Conservation (phyloP, 2,888 invertebrate species). For the Phyto melanocephala region DNA sequence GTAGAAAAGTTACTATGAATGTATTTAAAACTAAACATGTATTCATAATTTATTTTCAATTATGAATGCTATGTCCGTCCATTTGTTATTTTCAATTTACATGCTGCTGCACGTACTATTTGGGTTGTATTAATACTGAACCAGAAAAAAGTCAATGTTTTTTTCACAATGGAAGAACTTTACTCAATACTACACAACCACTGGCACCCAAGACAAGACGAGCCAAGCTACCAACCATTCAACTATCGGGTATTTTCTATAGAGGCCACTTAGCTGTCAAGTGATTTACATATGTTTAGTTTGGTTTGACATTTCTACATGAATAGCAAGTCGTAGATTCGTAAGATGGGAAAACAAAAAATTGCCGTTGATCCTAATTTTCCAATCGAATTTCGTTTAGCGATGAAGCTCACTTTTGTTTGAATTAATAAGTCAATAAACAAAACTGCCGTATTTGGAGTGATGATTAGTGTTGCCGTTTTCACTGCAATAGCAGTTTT, state of each 20-base stretch:
- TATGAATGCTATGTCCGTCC: neutral
- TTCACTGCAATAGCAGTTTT: too few relatives aligned
- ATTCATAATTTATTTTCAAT: slow-evolving; percentile 27
- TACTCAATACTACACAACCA: slow-evolving; percentile 10
- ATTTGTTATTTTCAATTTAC: slow-evolving; percentile 3
- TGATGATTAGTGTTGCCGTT: too few relatives aligned
- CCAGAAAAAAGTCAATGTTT: slow-evolving; percentile 5
- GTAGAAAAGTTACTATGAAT: neutral
- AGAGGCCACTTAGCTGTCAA: too few relatives aligned
- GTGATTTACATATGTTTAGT: too few relatives aligned
- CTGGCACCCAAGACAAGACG: neutral
- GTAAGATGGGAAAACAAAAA: too few relatives aligned
- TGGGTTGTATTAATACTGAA: slow-evolving; percentile 6
- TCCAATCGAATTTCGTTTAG: neutral
- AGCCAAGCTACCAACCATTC: neutral
- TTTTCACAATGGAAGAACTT: neutral
- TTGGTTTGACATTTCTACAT: too few relatives aligned
- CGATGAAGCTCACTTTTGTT: slow-evolving; percentile 53
- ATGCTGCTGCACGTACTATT: slow-evolving; percentile 47
- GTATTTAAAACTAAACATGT: slow-evolving; percentile 5
- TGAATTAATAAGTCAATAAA: slow-evolving; percentile 29
- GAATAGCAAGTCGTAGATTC: too few relatives aligned
- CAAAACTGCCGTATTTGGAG: neutral
- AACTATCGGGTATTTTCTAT: too few relatives aligned
- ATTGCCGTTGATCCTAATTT: too few relatives aligned